Base-by-base conservation (phyloP, 2,888 invertebrate species). In the Zaprionus obscuricornis region DNA sequence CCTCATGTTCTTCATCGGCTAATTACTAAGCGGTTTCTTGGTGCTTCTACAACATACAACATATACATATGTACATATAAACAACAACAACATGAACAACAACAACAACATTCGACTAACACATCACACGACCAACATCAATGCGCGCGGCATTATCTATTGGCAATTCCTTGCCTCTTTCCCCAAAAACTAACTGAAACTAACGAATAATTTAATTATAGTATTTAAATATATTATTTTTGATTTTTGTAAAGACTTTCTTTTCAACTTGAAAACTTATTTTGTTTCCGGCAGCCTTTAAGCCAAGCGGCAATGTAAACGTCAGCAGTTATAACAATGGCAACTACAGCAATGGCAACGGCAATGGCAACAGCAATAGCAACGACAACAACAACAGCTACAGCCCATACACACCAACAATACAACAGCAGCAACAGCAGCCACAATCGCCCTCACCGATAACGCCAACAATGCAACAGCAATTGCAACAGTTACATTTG, bases 1-100 rank as follows among this genome's bases (percentile, higher is more conserved):
- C 47, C 65, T 65, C 74, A 74, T 68, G 39, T 58, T 33, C 52
- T 27, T 85, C 72, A 72, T 78, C 82, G 85, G 78, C 83, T 42
- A 71, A 46, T 52, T 81, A 82, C 81, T 79, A 86, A 84, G 66
- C 72, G 81, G 81, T 83, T 66, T 42, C 60, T n/a, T 74, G 81
- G 76, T 81, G 81, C 86, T 76, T 64, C 57, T 45, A 74, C 24
- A 24, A 24, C 24, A 24, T 24, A 5, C n/a, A n/a, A n/a, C n/a
- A n/a, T n/a, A n/a, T n/a, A n/a, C n/a, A n/a, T n/a, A n/a, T n/a
- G n/a, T n/a, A 6, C 24, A 24, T 8, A 24, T 6, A 24, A 24
- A 24, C 24, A 24, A 5, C 5, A 24, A 24, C 24, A 6, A 5
- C 5, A 6, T 6, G 24, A 24, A 24, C 24, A n/a, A n/a, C n/a